Evolutionary conservation across 1,140 invertebrate genomes (phyloP).

Genomic region (Helicorthomorpha holstii): DNA sequence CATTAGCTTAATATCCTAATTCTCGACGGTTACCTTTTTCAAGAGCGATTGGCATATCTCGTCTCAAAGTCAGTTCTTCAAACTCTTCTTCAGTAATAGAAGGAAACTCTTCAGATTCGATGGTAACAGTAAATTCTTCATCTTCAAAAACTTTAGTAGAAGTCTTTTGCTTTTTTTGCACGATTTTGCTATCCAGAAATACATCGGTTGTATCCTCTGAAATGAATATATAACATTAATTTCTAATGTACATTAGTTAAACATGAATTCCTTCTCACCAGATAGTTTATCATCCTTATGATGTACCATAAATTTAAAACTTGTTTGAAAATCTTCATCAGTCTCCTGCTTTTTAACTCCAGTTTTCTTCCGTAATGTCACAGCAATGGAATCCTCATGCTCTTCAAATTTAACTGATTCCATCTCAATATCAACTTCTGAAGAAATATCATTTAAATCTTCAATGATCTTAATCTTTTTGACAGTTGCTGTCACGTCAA

Average conservation of each 20-base stretch:
- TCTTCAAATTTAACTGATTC: conserved; percentile 6
- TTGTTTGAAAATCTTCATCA: background rate
- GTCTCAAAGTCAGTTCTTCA: conserved; percentile 8
- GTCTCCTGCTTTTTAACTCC: background rate
- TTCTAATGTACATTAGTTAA: no score
- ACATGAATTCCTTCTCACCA: conserved; percentile 7
- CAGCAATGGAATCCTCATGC: background rate
- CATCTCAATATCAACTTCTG: background rate
- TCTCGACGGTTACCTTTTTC: conserved; percentile 5
- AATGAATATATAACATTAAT: no score
- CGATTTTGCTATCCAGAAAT: conserved; percentile 8
- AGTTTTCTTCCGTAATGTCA: background rate
- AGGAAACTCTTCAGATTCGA: conserved; percentile 4
- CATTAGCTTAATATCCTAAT: conserved; percentile 8
- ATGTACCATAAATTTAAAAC: background rate
- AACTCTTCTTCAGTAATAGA: conserved; percentile 9
- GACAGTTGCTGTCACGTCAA: conserved; percentile 4
- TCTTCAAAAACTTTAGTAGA: background rate
- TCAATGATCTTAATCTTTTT: conserved; percentile 4
- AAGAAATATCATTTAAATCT: background rate
- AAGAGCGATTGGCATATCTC: conserved; percentile 11
- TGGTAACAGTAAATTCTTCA: background rate
- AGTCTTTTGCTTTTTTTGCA: no score
- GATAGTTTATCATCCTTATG: conserved; percentile 2
- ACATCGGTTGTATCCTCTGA: no score